Evolutionary conservation across 2,888 invertebrate species (phyloP).

Genomic region (Escarpia spicata): DNA sequence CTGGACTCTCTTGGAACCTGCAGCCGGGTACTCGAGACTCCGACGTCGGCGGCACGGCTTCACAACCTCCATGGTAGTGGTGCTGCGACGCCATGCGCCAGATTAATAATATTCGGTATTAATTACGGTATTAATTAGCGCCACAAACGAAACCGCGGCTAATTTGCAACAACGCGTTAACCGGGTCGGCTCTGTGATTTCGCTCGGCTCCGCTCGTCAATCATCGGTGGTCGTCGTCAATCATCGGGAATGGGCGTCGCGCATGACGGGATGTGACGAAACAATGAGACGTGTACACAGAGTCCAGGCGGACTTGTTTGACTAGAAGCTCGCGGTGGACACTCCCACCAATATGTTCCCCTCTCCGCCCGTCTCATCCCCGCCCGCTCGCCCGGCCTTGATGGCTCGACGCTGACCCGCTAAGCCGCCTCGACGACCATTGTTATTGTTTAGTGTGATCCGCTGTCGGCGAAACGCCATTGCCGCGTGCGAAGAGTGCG

Average conservation of each 20-base stretch:
- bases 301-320: not conserved
- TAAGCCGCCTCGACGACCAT: not conserved
- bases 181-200: slow-evolving; percentile 13
- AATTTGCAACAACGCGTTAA: slow-evolving; percentile 4
- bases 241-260: not conserved
- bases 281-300: slow-evolving; percentile 5
- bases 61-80: not conserved
- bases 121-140: slow-evolving; percentile 5
- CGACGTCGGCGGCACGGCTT: not conserved
- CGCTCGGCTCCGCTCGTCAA: slow-evolving; percentile 10
- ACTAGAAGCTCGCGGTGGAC: not conserved
- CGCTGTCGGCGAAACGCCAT: not conserved
- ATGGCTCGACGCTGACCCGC: not conserved
- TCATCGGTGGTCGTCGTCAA: not conserved
- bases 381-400: not conserved
- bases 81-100: not conserved
- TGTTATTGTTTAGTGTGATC: not conserved
- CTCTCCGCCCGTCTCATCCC: not conserved
- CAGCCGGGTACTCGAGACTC: not conserved
- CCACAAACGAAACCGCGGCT: slow-evolving; percentile 13
- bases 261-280: slow-evolving; percentile 3
- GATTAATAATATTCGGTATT: slow-evolving; percentile 7
- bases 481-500: not conserved
- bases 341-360: not conserved
- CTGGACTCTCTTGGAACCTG: not conserved